Conservation (phyloP, 2,113 vertebrate species). For the Ceyx melanurus region DNA sequence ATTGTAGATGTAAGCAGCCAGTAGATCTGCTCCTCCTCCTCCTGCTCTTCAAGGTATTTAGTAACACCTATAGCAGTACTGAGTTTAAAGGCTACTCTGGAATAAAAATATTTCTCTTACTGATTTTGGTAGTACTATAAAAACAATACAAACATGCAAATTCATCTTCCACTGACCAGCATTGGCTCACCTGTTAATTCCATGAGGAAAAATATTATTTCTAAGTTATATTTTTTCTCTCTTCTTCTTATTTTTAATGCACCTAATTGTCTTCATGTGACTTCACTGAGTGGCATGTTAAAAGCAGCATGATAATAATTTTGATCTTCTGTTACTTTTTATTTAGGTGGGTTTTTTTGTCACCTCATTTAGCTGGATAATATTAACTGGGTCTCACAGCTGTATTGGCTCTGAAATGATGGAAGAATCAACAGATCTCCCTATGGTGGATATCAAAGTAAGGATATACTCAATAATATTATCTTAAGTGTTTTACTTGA, state of each 20-base stretch:
- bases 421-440: not conserved
- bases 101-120: not conserved
- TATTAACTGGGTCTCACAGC: not conserved
- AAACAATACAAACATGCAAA: not conserved
- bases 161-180: not conserved
- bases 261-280: not conserved
- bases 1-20: not conserved
- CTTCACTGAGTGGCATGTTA: not conserved
- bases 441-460: not conserved
- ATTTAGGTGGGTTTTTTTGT: not conserved
- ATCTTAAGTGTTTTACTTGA: not conserved
- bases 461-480: not conserved
- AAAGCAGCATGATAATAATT: not conserved
- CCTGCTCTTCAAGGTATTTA: not conserved
- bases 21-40: not conserved
- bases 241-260: not conserved
- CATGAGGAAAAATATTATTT: not conserved
- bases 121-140: not conserved
- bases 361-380: not conserved
- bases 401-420: not conserved
- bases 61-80: not conserved
- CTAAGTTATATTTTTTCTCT: not conserved
- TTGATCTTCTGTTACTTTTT: not conserved
- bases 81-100: not conserved
- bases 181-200: not conserved